phyloP scores from a whole-genome alignment of 1,140 invertebrate genomes.

The Zaprionus gabonicus region DNA sequence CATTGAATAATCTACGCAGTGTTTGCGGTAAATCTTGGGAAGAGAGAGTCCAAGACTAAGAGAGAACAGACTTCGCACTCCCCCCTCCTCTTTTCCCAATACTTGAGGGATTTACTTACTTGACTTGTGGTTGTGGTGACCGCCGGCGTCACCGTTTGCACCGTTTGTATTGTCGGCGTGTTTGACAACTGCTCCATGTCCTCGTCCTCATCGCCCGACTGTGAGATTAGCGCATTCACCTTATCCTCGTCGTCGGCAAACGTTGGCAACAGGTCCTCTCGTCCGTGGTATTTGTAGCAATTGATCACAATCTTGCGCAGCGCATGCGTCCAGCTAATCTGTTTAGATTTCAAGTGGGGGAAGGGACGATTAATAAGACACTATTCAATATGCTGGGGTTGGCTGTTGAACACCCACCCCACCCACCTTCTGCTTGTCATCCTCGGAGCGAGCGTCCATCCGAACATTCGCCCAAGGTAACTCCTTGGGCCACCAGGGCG shows the following conservation, averaged over 20 bases:
- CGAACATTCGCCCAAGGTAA: slow-evolving; percentile 98
- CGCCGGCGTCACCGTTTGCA: slow-evolving; percentile 78
- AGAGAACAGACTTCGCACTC: neutral
- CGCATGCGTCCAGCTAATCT: slow-evolving; percentile 99
- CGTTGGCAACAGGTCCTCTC: slow-evolving; percentile 97
- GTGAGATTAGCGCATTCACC: slow-evolving; percentile 84
- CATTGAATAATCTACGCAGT: no score
- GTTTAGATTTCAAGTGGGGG: slow-evolving; percentile 8
- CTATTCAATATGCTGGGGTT: slow-evolving; percentile 34
- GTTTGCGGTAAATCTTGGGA: no score
- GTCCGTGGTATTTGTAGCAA: slow-evolving; percentile 98
- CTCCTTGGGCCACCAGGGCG: slow-evolving; percentile 99
- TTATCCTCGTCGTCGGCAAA: slow-evolving; percentile 97
- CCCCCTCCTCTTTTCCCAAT: neutral
- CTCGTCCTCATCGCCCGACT: slow-evolving; percentile 76
- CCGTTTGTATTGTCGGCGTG: slow-evolving; percentile 84
- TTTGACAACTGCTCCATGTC: slow-evolving; percentile 74
- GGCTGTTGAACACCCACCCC: slow-evolving; percentile 56
- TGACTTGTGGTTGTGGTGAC: slow-evolving; percentile 64
- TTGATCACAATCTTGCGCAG: slow-evolving; percentile 98
- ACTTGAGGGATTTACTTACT: slow-evolving; percentile 57
- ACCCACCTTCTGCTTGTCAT: slow-evolving; percentile 97
- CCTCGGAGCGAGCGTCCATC: slow-evolving; percentile 97
- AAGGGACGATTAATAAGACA: slow-evolving; percentile 39
- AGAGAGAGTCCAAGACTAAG: no score